Conservation (phyloP, 2,113 vertebrate species). For the Calidris pygmaea region DNA sequence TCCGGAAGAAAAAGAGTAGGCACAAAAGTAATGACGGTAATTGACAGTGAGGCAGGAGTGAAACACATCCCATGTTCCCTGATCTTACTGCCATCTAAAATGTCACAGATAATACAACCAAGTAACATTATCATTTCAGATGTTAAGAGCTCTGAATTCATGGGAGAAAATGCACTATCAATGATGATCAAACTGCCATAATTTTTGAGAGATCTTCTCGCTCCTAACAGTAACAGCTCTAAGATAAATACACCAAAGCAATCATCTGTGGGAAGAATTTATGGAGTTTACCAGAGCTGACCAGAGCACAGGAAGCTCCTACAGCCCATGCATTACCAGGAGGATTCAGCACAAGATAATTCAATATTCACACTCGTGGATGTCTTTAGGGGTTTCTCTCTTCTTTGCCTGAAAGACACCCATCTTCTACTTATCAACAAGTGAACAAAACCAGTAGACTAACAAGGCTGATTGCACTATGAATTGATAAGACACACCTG, state of each 20-base stretch:
- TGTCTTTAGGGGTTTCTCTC: not conserved
- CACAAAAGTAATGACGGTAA: not conserved
- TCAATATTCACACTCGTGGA: not conserved
- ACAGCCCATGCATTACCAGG: not conserved
- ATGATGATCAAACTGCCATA: not conserved
- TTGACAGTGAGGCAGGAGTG: not conserved
- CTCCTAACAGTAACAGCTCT: not conserved
- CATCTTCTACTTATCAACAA: not conserved
- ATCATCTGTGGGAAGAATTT: not conserved
- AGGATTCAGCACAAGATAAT: not conserved
- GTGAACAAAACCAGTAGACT: not conserved
- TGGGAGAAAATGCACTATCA: not conserved
- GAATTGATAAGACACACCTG: not conserved
- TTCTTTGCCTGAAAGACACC: not conserved
- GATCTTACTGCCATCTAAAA: not conserved
- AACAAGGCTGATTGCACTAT: not conserved
- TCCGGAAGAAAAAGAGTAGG: not conserved
- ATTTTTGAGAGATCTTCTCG: not conserved
- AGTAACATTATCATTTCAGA: not conserved
- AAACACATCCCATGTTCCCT: not conserved
- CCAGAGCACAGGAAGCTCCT: not conserved
- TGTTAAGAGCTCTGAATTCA: not conserved
- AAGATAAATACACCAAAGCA: not conserved
- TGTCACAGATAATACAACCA: not conserved
- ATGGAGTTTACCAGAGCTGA: not conserved